phyloP scores from a whole-genome alignment of 2,113 vertebrate genomes.

The Ondatra zibethicus region DNA sequence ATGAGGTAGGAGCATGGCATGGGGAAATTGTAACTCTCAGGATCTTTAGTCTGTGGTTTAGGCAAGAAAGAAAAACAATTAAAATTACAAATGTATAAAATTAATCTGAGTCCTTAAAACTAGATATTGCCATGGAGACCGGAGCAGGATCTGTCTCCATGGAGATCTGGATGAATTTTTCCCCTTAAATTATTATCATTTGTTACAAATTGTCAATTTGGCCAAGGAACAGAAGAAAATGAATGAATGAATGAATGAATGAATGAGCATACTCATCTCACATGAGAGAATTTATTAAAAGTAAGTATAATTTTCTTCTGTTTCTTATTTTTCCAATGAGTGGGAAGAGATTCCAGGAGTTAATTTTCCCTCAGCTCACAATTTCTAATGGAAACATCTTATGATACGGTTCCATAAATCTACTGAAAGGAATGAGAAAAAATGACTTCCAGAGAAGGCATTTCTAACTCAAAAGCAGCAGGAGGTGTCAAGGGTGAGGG shows the following conservation, averaged over 20 bases:
- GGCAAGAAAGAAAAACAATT: conserved; percentile 50
- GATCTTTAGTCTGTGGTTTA: conserved; percentile 26
- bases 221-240: conserved; percentile 43
- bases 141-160: conserved; percentile 67
- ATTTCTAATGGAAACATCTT: conserved; percentile 48
- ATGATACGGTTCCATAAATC: background rate
- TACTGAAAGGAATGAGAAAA: background rate
- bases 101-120: conserved; percentile 68
- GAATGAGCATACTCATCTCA: background rate
- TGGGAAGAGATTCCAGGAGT: conserved; percentile 36
- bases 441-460: conserved; percentile 23
- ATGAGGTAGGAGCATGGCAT: background rate
- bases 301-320: conserved; percentile 16
- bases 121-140: conserved; percentile 69
- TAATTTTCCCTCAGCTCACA: background rate
- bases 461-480: background rate
- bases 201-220: conserved; percentile 31
- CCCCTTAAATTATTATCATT: conserved; percentile 66
- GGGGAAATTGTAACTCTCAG: background rate
- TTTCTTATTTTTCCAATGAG: conserved; percentile 38
- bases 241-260: background rate
- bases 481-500: background rate
- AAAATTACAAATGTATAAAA: conserved; percentile 69
- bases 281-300: conserved; percentile 46
- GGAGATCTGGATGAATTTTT: conserved; percentile 28